These are phyloP conservation scores for Pteronura brasiliensis DNA, from an alignment of 2,113 vertebrate species.

Conservation along the genomic window DNA sequence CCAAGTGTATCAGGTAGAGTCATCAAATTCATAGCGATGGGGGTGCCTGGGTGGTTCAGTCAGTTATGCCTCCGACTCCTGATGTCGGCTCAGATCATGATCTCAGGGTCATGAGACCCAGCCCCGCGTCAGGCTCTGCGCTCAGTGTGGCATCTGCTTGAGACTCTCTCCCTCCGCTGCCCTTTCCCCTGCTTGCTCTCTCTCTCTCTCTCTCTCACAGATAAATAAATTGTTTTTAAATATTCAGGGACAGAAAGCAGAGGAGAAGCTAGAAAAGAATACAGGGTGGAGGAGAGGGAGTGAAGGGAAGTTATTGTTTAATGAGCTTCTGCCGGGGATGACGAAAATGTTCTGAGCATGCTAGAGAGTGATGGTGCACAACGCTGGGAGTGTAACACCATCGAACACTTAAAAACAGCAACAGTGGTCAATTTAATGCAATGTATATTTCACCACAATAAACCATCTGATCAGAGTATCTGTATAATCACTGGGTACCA, in stretches of 20 bases:
- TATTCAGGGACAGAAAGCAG: neutral
- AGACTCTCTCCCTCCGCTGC: neutral
- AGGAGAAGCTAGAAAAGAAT: neutral
- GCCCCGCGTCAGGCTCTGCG: neutral
- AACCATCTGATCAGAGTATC: neutral
- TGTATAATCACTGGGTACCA: neutral
- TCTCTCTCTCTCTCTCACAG: neutral
- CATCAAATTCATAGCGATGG: neutral
- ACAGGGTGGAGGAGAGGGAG: neutral
- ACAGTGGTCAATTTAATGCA: neutral
- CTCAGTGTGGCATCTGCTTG: neutral
- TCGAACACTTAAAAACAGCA: neutral
- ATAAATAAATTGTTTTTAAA: neutral
- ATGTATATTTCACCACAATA: neutral
- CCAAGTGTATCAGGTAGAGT: neutral
- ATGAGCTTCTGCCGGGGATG: neutral
- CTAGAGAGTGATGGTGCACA: neutral
- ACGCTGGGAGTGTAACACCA: neutral
- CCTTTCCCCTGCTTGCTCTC: neutral
- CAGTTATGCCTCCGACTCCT: neutral
- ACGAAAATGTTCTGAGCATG: neutral
- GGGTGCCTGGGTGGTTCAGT: neutral
- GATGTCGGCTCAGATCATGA: neutral
- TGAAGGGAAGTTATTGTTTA: neutral
- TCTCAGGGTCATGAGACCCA: neutral